These are phyloP conservation scores for Ophonus ardosiacus DNA, from an alignment of 2,888 invertebrate genomes.

Conservation along the genomic window DNA sequence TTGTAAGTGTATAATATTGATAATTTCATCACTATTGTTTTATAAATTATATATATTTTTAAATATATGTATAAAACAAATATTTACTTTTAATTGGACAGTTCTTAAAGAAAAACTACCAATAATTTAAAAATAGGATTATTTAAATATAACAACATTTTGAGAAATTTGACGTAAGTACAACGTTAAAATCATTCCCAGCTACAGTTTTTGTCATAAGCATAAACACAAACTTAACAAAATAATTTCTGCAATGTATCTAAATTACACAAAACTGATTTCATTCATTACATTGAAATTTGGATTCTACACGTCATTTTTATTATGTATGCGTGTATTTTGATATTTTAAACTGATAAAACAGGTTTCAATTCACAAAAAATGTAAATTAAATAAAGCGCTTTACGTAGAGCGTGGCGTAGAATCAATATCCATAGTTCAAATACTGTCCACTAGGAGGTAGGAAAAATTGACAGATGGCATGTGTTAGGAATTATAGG, in stretches of 20 bases:
- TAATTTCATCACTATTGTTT: neutral
- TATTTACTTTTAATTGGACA: neutral
- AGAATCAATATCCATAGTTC: constrained; percentile 17
- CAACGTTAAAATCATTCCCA: too few relatives aligned
- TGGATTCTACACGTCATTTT: neutral
- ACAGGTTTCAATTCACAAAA: neutral
- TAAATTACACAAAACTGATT: too few relatives aligned
- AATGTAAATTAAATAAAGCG: neutral
- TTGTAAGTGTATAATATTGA: neutral
- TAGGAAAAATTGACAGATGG: neutral
- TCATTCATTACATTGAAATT: too few relatives aligned
- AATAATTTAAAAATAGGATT: too few relatives aligned
- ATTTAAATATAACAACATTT: too few relatives aligned
- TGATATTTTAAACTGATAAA: neutral
- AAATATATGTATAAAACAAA: neutral
- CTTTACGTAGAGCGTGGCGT: too few relatives aligned
- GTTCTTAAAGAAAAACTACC: neutral
- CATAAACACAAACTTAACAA: too few relatives aligned
- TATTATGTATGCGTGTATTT: neutral
- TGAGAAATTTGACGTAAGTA: too few relatives aligned
- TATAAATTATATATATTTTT: neutral
- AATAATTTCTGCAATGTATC: too few relatives aligned
- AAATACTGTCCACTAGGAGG: neutral
- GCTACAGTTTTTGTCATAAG: too few relatives aligned
- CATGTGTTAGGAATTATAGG: constrained; percentile 15